Conservation (phyloP, 2,888 invertebrate species). For the Acrocyrtus sp. region DNA sequence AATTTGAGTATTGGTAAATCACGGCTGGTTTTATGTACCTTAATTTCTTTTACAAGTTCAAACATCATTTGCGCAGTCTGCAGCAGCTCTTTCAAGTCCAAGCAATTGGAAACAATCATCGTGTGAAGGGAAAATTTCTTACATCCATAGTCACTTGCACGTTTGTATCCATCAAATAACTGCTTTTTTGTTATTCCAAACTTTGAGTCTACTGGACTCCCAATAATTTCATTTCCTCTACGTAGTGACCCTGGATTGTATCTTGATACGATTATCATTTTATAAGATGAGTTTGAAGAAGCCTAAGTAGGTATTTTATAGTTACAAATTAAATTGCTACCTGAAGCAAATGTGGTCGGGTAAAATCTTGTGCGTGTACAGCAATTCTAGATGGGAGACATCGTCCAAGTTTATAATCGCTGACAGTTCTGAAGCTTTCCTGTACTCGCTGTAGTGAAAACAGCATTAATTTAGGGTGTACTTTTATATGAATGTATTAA, state of each 20-base stretch:
- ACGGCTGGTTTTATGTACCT: too few species aligned
- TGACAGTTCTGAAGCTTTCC: conserved; percentile 29
- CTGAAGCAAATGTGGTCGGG: conserved; percentile 31
- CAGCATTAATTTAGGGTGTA: too few species aligned
- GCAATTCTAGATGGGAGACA: conserved; percentile 19
- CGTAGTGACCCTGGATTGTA: conserved; percentile 21
- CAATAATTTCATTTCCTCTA: conserved; percentile 27
- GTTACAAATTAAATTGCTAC: background rate
- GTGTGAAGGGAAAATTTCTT: conserved; percentile 32
- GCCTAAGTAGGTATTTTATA: background rate
- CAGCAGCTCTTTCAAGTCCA: conserved; percentile 17
- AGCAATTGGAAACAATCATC: conserved; percentile 38
- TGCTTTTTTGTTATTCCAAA: conserved; percentile 37
- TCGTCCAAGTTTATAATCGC: conserved; percentile 41
- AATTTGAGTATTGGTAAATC: too few species aligned
- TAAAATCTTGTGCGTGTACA: conserved; percentile 7
- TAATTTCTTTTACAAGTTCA: conserved; percentile 23
- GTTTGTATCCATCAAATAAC: conserved; percentile 12
- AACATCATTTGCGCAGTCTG: conserved; percentile 33
- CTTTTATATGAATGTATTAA: too few species aligned
- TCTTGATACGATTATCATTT: background rate
- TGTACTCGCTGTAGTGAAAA: conserved; percentile 19
- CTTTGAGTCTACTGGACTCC: conserved; percentile 27
- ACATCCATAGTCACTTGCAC: conserved; percentile 8
- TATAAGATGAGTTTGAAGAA: background rate